phyloP scores from a whole-genome alignment of 2,797 vertebrate genomes.

The Mergus octosetaceus region DNA sequence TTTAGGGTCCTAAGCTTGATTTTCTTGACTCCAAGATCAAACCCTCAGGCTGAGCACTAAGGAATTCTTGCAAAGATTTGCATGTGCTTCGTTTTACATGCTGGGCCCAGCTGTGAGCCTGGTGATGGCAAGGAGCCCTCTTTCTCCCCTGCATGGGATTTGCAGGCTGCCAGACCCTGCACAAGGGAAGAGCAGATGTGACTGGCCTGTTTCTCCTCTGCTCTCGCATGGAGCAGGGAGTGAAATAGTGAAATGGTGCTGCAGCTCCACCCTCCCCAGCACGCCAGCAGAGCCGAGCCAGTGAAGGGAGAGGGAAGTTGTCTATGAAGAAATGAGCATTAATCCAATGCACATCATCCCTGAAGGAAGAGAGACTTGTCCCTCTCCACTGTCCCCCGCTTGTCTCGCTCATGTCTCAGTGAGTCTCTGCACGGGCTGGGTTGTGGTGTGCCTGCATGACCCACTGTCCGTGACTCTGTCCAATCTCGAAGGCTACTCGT shows the following conservation, averaged over 20 bases:
- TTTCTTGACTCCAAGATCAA: slow-evolving; percentile 32
- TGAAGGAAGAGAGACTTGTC: background rate
- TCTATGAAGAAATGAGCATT: background rate
- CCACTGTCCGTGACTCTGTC: fast-evolving
- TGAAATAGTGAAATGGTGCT: background rate
- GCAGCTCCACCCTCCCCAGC: slow-evolving; percentile 36
- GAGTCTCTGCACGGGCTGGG: fast-evolving
- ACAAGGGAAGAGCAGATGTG: slow-evolving; percentile 47
- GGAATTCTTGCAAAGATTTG: slow-evolving; percentile 45
- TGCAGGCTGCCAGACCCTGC: slow-evolving; percentile 47
- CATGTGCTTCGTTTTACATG: slow-evolving; percentile 40
- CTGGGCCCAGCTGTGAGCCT: slow-evolving; percentile 55
- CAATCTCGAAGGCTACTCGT: background rate
- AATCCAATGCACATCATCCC: background rate
- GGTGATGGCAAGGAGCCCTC: slow-evolving; percentile 53
- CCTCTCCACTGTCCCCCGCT: background rate
- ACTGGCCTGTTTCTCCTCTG: background rate
- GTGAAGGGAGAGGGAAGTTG: background rate
- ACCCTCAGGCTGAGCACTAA: background rate
- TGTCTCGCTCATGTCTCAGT: background rate
- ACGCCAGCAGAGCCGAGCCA: background rate
- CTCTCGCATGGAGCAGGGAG: background rate
- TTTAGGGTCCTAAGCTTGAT: background rate
- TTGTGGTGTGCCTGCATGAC: fast-evolving
- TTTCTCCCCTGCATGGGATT: slow-evolving; percentile 34